phyloP scores from a whole-genome alignment of 2,113 vertebrate species.

The Marcusenius ussheri region DNA sequence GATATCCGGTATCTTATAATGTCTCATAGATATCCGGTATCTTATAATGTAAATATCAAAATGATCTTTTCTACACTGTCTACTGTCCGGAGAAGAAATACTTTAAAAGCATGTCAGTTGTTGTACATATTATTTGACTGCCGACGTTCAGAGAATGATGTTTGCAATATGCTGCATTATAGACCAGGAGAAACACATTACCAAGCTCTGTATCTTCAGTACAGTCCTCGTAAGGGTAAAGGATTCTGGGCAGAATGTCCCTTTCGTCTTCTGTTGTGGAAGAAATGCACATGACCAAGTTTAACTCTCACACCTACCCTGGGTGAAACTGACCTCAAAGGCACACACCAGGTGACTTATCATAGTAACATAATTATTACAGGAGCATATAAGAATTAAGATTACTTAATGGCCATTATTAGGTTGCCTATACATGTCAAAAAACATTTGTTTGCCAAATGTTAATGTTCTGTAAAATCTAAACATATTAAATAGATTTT shows the following conservation, averaged over 20 bases:
- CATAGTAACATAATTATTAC: too few species aligned
- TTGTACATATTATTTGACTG: background rate
- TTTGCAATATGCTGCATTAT: background rate
- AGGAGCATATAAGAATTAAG: background rate
- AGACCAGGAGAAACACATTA: constrained; percentile 13
- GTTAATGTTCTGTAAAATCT: background rate
- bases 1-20: too few species aligned
- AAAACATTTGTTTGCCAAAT: background rate
- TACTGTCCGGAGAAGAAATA: background rate
- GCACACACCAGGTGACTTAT: too few species aligned
- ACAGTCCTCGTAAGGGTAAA: constrained; percentile 11
- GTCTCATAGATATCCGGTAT: too few species aligned
- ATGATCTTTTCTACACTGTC: background rate
- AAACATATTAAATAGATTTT: background rate
- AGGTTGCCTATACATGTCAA: background rate
- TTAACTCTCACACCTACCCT: background rate
- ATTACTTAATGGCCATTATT: background rate
- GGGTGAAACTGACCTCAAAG: too few species aligned
- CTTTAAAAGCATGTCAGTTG: background rate
- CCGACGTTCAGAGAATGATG: background rate
- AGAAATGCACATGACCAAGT: background rate
- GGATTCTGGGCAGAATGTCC: constrained; percentile 26
- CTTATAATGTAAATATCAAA: background rate
- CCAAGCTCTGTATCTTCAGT: constrained; percentile 44
- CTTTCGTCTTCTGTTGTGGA: constrained; percentile 19